Evolutionary conservation across 2,797 vertebrate genomes (phyloP), one percentile per base, ranked within the genome.

Genomic region (Otolemur crassicaudatus): DNA sequence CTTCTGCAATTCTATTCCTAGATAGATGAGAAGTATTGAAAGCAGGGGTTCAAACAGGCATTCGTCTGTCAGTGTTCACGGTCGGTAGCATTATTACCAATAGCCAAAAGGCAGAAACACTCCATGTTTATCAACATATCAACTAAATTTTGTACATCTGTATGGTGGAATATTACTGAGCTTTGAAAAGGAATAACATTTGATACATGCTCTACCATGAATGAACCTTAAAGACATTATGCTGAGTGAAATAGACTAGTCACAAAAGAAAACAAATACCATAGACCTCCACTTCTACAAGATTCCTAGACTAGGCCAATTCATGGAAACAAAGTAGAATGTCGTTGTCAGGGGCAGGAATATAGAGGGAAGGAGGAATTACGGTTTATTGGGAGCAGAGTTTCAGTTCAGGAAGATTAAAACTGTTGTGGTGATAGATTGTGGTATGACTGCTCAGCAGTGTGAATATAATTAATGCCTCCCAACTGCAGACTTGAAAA

Each of bases 371-470:
- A 63, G 58, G 1, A 58, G 34, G 56, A n/a, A 7, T 17, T 58
- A 6, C 10, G 20, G 17, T 43, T 69, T 43, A 23, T 27, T 43
- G 29, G 49, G n/a, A 31, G 27, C 7, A 56, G n/a, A 56, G 43
- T 77, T 92, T 70, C 73, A 29, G 37, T 46, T 69, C 34, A 46
- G 73, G 29, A 90, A 60, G n/a, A 22, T 23, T 19, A 69, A 25
- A 27, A 17, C 12, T 27, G 25, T 43, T 22, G 7, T 16, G 46
- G 23, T 1, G 11, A 11, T 40, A 11, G 72, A 40, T 19, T 22
- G 9, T 20, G 2, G 5, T 53, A 61, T 8, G 1, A 0, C 2
- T 7, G 16, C 23, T 3, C 19, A 27, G 16, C 1, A 37, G 9
- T 17, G 23, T 77, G 69, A 73, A 31, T 20, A 11, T 31, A 5